A percentile compares a stretch with the other conserved stretches of the same genome.
These are phyloP conservation scores for Empidonax traillii DNA, from an alignment of 2,113 vertebrate genomes.

Conservation along the genomic window DNA sequence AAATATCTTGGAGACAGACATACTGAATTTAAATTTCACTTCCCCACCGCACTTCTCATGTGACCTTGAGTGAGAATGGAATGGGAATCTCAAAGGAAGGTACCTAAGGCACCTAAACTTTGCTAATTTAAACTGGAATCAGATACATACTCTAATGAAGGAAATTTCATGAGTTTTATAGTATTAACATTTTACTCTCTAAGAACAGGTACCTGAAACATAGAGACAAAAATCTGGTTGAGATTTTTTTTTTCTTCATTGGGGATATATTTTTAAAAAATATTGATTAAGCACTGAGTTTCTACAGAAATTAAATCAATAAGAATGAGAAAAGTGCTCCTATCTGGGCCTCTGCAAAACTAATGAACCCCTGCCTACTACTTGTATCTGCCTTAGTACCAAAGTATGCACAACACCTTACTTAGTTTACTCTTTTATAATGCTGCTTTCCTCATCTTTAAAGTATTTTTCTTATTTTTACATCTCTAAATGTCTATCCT, in stretches of 20 bases:
- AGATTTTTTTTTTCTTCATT: not conserved
- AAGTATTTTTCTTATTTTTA: not conserved
- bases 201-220: not conserved
- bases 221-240: not conserved
- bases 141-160: not conserved
- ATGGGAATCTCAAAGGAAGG: not conserved
- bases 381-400: not conserved
- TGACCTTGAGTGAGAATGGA: not conserved
- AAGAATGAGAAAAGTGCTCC: not conserved
- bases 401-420: not conserved
- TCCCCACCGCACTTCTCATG: rapidly evolving
- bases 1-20: not conserved
- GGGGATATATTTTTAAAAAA: not conserved
- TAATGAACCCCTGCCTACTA: not conserved
- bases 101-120: not conserved
- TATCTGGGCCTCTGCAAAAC: not conserved
- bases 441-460: not conserved
- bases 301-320: not conserved
- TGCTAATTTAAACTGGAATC: not conserved
- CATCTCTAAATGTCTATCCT: not conserved
- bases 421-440: not conserved
- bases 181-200: not conserved
- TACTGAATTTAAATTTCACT: not conserved
- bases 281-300: not conserved
- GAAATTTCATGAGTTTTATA: not conserved